phyloP scores from a whole-genome alignment of 1,140 invertebrate species.

The Muscidifurax raptorellus region DNA sequence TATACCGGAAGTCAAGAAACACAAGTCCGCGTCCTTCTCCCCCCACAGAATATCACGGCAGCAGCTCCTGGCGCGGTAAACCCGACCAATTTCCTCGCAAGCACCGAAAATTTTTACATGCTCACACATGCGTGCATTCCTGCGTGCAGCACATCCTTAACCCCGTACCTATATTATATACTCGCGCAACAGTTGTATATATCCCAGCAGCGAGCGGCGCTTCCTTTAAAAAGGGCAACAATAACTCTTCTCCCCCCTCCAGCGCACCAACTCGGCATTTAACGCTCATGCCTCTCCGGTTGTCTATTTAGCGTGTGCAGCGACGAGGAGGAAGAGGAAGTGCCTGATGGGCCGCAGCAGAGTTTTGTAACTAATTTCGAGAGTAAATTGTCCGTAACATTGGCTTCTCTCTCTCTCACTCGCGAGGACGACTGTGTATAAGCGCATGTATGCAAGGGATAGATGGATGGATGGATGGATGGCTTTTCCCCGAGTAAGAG shows the following conservation, averaged over 20 bases:
- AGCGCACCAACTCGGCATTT: conserved; percentile 66
- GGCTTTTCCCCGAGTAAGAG: conserved; percentile 14
- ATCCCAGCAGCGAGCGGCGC: not conserved
- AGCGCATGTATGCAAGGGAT: conserved; percentile 3
- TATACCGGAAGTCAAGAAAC: not conserved
- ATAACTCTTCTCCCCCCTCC: not conserved
- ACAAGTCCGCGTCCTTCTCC: too few relatives aligned
- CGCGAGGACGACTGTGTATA: conserved; percentile 42
- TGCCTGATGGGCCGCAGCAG: conserved; percentile 73
- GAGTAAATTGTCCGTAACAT: conserved; percentile 76
- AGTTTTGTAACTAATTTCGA: conserved; percentile 75
- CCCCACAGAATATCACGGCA: not conserved
- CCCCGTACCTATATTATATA: not conserved
- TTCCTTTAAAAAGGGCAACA: conserved; percentile 16
- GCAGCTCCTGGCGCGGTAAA: not conserved
- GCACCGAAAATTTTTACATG: not conserved
- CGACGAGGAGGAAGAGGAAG: conserved; percentile 74
- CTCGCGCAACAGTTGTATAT: not conserved
- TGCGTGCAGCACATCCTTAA: not conserved
- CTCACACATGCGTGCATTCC: not conserved
- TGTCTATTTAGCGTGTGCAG: conserved; percentile 66
- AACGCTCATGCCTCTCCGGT: conserved; percentile 62
- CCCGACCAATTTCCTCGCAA: conserved; percentile 5
- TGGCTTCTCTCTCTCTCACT: conserved; percentile 54
- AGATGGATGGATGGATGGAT: conserved; percentile 34